These are phyloP conservation scores for Syrrhaptes paradoxus DNA, from an alignment of 2,113 vertebrate genomes.

Conservation along the genomic window DNA sequence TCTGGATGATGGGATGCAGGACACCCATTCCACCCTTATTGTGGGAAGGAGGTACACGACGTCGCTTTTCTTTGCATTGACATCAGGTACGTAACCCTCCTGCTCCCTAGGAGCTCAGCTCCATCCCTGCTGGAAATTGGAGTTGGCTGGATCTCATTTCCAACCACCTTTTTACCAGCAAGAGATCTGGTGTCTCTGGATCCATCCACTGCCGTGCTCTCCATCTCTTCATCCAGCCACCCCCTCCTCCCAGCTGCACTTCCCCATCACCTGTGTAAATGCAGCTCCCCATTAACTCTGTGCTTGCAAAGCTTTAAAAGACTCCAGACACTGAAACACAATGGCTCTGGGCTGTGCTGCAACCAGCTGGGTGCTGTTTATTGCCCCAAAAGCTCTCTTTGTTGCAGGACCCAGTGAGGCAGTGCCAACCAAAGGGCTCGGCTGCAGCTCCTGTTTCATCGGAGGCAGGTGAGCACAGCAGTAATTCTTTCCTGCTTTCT, in stretches of 20 bases:
- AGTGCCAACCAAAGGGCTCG: background rate
- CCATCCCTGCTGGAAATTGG: background rate
- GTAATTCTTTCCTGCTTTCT: background rate
- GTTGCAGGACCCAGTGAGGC: background rate
- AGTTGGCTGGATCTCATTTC: background rate
- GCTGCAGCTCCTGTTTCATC: background rate
- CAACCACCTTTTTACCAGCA: background rate
- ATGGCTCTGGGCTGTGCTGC: background rate
- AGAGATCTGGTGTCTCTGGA: background rate
- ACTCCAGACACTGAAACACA: background rate
- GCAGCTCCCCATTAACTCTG: accelerated
- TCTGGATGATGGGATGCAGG: background rate
- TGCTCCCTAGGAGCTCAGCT: background rate
- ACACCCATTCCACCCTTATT: background rate
- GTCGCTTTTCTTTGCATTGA: background rate
- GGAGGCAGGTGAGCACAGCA: background rate
- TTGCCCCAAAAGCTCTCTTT: background rate
- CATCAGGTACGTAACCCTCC: background rate
- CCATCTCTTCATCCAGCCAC: background rate
- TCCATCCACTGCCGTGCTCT: accelerated
- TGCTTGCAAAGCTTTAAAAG: background rate
- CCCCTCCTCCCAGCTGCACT: background rate
- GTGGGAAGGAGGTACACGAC: background rate
- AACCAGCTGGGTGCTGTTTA: background rate
- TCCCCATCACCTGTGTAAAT: background rate